A percentile compares a stretch with the other conserved stretches of the same genome.
Evolutionary conservation across 2,888 invertebrate genomes (phyloP).

Genomic region (Phaedon cochleariae): DNA sequence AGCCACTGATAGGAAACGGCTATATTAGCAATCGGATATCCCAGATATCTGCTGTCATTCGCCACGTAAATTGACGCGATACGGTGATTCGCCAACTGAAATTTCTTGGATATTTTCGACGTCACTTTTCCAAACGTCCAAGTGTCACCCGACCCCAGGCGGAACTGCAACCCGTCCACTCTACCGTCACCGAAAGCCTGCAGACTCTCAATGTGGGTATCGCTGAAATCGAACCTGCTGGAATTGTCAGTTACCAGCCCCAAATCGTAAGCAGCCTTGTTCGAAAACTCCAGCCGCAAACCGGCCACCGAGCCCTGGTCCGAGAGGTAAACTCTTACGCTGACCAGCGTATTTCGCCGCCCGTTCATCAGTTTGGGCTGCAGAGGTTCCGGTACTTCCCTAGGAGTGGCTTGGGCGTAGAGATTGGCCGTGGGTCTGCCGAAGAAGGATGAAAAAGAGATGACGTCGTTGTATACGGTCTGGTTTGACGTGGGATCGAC

Average conservation of each 20-base stretch:
- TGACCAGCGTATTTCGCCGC: background rate
- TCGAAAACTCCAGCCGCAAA: background rate
- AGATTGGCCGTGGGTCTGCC: constrained; percentile 16
- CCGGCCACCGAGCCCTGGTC: background rate
- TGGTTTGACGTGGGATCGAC: background rate
- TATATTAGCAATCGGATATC: constrained; percentile 16
- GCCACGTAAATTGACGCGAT: constrained; percentile 17
- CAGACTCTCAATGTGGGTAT: background rate
- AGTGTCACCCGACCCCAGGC: background rate
- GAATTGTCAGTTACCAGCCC: background rate
- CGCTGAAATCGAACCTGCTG: background rate
- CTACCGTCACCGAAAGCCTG: constrained; percentile 4
- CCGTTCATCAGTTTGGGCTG: constrained; percentile 3
- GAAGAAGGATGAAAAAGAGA: constrained; percentile 15
- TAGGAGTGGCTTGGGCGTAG: constrained; percentile 7
- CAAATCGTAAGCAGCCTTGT: background rate
- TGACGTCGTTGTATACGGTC: constrained; percentile 8
- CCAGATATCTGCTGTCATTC: constrained; percentile 3
- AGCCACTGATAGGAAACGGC: constrained; percentile 19
- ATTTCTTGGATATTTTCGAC: background rate
- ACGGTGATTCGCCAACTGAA: constrained; percentile 12
- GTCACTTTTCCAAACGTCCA: background rate
- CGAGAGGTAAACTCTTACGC: background rate
- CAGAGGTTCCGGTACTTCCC: constrained; percentile 4
- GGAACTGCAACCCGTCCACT: constrained; percentile 6